Evolutionary conservation across 2,797 vertebrate species (phyloP), one percentile per base, ranked within the genome.

Genomic region (Myotis pilosus): DNA sequence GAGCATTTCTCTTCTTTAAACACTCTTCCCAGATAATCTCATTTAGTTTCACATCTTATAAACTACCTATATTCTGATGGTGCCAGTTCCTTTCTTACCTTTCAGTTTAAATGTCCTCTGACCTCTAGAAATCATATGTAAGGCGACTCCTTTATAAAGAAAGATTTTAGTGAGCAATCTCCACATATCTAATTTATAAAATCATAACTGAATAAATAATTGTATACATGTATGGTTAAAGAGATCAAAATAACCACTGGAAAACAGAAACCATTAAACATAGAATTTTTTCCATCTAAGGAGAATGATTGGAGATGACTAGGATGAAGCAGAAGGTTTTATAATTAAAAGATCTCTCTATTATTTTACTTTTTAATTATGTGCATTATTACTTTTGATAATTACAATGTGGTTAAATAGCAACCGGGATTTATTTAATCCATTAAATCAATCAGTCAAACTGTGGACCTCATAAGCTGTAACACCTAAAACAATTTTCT

Each of bases 351-450:
- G 0, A 17, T 11, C 6, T 4, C 25, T 62, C 16, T 69, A 13
- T 80, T 60, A 66, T 86, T 95, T 92, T 71, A 71, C 86, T 36
- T 92, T 93, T 78, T 49, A 80, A 89, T 74, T 49, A n/a, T 78
- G 19, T 57, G 22, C 15, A 53, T 76, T 87, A 33, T 81, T 89
- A 74, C 6, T 74, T 87, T 92, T 64, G 12, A 72, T 80, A 76
- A 66, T 68, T 69, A 74, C 38, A 80, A 71, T 66, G 89, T 8
- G 68, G 19, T 28, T 79, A 71, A 89, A 89, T 5, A 78, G 5
- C 12, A 90, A 62, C n/a, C n/a, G 57, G 80, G 33, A n/a, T 6
- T 36, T 69, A 68, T 71, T 88, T 60, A 93, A 64, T 7, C 19
- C 30, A 85, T 69, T 69, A 66, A 11, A 25, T 89, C 23, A 85